Base-by-base conservation (phyloP, 2,797 vertebrate species). In the Selene dorsalis region DNA sequence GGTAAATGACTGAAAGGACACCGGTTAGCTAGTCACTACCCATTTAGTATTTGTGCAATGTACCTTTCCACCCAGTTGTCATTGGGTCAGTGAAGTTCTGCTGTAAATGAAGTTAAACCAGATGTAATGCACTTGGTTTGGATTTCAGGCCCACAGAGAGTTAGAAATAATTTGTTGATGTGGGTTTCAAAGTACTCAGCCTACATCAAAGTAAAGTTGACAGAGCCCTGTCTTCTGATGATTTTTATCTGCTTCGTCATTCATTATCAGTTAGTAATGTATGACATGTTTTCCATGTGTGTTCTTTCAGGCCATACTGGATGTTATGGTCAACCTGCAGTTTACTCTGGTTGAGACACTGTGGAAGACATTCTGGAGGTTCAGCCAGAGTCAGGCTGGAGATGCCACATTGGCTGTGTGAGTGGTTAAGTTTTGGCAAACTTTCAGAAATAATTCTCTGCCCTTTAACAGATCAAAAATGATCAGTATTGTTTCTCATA, bases 341-440 rank as follows among this genome's bases (percentile, higher is more conserved):
- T 98, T 98, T 85, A 97, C 96, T 0, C 91, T 98, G 89, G 97
- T 98, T 79, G 97, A 98, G 89, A 97, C 97, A 0, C 93, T 98
- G 38, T 98, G 97, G 97, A 98, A 98, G 87, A 98, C 95, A 26
- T 98, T 98, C 93, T 98, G 97, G 97, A 95, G 97, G 89, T 96
- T 96, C 89, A 96, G 95, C 87, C 95, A 97, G 88, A 96, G 87
- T 87, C 96, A 96, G 89, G 89, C 94, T 77, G 95, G 93, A 32
- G 97, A 98, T 77, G 93, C 93, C 3, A 91, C 96, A 0, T 72
- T 96, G 83, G 93, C 96, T 9, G 95, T 97, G 97, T 98, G 93
- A 95, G 96, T 95, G 35, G 9, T 50, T 30, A 47, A 3, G 4
- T 75, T 30, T 30, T 30, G 43, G 22, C 11, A 69, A 47, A 43